A percentile compares a stretch with the other conserved stretches of the same genome.
Conservation (phyloP, 2,113 vertebrate genomes). For the Centropus bengalensis region DNA sequence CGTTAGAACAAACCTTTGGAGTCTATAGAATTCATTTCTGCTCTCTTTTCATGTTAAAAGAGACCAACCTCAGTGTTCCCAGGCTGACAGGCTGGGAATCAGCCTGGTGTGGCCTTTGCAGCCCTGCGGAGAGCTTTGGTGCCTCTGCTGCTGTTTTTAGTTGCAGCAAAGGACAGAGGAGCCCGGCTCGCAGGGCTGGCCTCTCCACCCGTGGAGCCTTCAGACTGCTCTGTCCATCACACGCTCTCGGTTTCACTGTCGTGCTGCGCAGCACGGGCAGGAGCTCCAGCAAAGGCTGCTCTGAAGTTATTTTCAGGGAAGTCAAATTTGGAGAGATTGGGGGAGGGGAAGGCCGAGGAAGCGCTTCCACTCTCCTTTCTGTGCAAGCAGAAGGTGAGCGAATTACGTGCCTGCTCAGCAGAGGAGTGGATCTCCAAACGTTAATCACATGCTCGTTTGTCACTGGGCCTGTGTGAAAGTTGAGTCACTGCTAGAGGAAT, state of each 20-base stretch:
- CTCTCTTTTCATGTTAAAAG: not conserved
- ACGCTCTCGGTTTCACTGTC: not conserved
- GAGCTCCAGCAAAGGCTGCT: not conserved
- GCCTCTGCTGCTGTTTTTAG: conserved; percentile 13
- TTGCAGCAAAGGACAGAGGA: not conserved
- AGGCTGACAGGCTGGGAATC: conserved; percentile 7
- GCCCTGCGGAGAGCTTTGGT: not conserved
- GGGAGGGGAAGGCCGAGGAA: not conserved
- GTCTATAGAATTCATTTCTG: not conserved
- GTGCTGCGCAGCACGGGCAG: not conserved
- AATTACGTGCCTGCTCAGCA: not conserved
- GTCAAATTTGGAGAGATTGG: not conserved
- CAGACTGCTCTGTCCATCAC: not conserved
- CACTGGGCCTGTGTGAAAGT: not conserved
- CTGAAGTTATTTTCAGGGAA: not conserved
- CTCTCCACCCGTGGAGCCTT: not conserved
- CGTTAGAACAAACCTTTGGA: not conserved
- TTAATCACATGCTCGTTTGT: not conserved
- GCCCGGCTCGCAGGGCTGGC: not conserved
- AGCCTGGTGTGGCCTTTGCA: not conserved
- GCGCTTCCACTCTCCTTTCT: not conserved
- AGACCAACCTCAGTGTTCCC: not conserved
- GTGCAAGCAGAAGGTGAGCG: not conserved
- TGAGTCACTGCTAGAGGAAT: not conserved
- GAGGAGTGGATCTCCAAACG: not conserved